These are phyloP conservation scores for Mellilla xanthometata DNA, from an alignment of 2,888 invertebrate genomes.

Conservation along the genomic window DNA sequence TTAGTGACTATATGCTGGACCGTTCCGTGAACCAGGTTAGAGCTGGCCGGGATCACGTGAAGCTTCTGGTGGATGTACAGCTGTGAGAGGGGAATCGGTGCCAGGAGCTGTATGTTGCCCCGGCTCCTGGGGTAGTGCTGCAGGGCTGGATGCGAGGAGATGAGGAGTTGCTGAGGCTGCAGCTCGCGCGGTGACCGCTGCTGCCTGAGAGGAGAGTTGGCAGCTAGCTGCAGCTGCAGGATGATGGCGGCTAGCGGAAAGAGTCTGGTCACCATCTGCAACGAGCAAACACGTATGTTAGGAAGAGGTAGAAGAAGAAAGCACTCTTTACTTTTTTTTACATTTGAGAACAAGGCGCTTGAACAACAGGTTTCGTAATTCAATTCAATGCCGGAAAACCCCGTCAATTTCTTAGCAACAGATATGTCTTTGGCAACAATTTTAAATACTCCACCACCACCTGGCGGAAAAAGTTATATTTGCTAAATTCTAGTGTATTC, in stretches of 20 bases:
- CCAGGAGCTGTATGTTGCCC: conserved; percentile 28
- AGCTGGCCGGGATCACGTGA: conserved; percentile 57
- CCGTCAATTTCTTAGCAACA: too few species aligned
- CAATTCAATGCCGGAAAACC: too few species aligned
- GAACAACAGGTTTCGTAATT: too few species aligned
- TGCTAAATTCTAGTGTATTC: too few species aligned
- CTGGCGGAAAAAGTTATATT: too few species aligned
- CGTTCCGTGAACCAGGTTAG: conserved; percentile 48
- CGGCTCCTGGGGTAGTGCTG: conserved; percentile 22
- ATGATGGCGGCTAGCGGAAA: conserved; percentile 33
- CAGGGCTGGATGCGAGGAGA: conserved; percentile 26
- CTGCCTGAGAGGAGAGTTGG: conserved; percentile 37
- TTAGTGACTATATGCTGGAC: conserved; percentile 44
- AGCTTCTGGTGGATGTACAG: conserved; percentile 48
- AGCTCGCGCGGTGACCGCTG: conserved; percentile 25
- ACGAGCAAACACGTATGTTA: conserved; percentile 19
- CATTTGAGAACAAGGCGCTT: too few species aligned
- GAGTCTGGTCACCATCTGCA: conserved; percentile 53
- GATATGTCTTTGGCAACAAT: too few species aligned
- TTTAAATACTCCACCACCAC: too few species aligned
- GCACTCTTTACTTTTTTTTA: too few species aligned
- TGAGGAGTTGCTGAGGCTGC: conserved; percentile 20
- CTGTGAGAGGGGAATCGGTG: conserved; percentile 48
- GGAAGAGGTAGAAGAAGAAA: too few species aligned
- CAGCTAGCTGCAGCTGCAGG: conserved; percentile 35